phyloP scores from a whole-genome alignment of 2,888 invertebrate species.

The Chrysotoxum bicinctum region DNA sequence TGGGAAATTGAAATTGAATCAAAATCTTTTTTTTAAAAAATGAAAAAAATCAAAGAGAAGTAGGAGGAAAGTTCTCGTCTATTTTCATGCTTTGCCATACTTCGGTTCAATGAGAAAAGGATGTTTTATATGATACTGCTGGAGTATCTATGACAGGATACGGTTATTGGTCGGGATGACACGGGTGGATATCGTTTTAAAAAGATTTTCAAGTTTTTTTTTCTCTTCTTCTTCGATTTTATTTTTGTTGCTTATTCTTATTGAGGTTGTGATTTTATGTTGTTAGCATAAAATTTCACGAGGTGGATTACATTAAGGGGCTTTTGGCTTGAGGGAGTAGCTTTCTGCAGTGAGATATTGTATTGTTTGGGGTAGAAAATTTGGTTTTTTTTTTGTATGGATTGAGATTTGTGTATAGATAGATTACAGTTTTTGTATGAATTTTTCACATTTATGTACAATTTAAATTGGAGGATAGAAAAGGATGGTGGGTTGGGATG shows the following conservation, averaged over 20 bases:
- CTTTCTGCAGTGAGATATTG: conserved; percentile 36
- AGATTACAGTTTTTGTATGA: conserved; percentile 22
- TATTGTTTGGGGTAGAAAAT: conserved; percentile 33
- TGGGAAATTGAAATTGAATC: conserved; percentile 73
- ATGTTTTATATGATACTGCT: conserved; percentile 67
- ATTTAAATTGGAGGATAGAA: neutral
- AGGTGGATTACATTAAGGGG: conserved; percentile 67
- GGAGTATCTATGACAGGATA: conserved; percentile 72
- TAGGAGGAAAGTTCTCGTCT: conserved; percentile 16
- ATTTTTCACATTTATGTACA: neutral
- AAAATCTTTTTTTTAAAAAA: conserved; percentile 49
- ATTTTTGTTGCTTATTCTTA: conserved; percentile 13
- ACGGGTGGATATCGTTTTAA: conserved; percentile 69
- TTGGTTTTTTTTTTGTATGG: conserved; percentile 32
- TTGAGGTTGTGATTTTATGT: conserved; percentile 71
- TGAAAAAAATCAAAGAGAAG: neutral
- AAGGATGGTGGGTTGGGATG: neutral
- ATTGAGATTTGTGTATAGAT: neutral
- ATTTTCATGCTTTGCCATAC: conserved; percentile 26
- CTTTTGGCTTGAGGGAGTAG: conserved; percentile 22
- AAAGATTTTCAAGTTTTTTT: conserved; percentile 60
- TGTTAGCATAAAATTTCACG: conserved; percentile 73
- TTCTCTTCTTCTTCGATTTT: neutral
- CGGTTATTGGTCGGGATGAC: conserved; percentile 71
- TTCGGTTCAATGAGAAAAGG: conserved; percentile 56